Percentiles rank a stretch among this genome's conserved stretches.
These are phyloP conservation scores for Drosophila neonasuta DNA, from an alignment of 2,888 invertebrate genomes.

Conservation along the genomic window DNA sequence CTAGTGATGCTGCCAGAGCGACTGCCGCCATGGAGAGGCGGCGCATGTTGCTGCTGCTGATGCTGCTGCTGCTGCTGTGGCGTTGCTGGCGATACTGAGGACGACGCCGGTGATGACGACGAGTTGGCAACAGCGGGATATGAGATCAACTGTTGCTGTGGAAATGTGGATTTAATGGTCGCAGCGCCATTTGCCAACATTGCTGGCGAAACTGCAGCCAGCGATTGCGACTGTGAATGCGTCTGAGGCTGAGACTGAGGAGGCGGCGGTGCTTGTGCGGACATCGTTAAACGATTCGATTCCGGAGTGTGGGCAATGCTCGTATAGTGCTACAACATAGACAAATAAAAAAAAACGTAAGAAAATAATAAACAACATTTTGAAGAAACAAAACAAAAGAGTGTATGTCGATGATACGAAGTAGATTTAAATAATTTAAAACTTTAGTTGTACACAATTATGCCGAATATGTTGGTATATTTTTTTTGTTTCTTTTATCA, in stretches of 20 bases:
- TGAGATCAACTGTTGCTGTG: constrained; percentile 82
- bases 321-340: constrained; percentile 89
- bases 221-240: constrained; percentile 35
- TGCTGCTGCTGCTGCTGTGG: constrained; percentile 71
- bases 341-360: constrained; percentile 1
- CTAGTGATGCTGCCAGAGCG: constrained; percentile 79
- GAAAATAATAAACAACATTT: background rate
- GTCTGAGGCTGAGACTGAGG: constrained; percentile 25
- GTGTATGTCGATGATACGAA: too few relatives aligned
- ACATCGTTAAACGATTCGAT: constrained; percentile 87
- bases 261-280: constrained; percentile 58
- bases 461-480: too few relatives aligned
- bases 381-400: background rate
- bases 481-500: too few relatives aligned
- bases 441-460: too few relatives aligned
- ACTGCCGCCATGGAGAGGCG: constrained; percentile 66
- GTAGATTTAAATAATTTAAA: too few relatives aligned
- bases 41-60: constrained; percentile 68
- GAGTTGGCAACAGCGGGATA: constrained; percentile 75
- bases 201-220: constrained; percentile 11
- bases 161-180: constrained; percentile 71
- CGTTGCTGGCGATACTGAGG: constrained; percentile 49
- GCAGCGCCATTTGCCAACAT: constrained; percentile 63
- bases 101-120: constrained; percentile 54
- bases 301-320: constrained; percentile 93